Percentiles rank a stretch among this genome's conserved stretches.
Evolutionary conservation across 2,888 invertebrate genomes (phyloP).

Genomic region (Atethmia centrago): DNA sequence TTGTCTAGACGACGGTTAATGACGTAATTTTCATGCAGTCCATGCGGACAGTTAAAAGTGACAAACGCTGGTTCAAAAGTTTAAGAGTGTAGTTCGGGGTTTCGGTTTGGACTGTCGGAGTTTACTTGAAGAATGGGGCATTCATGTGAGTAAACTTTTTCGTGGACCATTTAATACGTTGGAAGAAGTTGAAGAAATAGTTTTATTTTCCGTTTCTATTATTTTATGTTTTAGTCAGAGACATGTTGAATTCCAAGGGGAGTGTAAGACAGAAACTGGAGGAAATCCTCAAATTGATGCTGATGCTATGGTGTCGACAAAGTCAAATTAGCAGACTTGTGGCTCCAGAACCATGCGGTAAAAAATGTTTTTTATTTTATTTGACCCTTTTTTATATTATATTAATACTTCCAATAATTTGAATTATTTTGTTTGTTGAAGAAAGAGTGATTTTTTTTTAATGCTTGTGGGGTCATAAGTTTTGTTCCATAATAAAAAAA

Average conservation of each 20-base stretch:
- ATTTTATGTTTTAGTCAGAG: constrained; percentile 82
- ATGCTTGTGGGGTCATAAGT: not conserved
- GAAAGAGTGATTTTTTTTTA: not conserved
- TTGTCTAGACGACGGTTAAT: constrained; percentile 69
- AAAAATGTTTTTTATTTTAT: constrained; percentile 46
- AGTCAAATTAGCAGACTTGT: constrained; percentile 92
- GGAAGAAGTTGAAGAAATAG: constrained; percentile 9
- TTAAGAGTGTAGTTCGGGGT: constrained; percentile 65
- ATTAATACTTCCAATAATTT: not conserved
- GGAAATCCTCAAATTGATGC: constrained; percentile 95
- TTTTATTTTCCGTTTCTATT: constrained; percentile 44
- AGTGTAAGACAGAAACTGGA: constrained; percentile 92
- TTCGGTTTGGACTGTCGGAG: constrained; percentile 35
- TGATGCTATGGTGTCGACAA: constrained; percentile 95
- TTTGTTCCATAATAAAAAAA: constrained; percentile 7
- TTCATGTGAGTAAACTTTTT: constrained; percentile 79
- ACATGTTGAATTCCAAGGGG: constrained; percentile 81
- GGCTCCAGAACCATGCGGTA: constrained; percentile 91
- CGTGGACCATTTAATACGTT: constrained; percentile 20
- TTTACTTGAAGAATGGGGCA: constrained; percentile 77
- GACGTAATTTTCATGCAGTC: constrained; percentile 76
- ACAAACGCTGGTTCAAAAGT: constrained; percentile 69
- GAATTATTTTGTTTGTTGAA: not conserved
- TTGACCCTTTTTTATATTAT: not conserved
- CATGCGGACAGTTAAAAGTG: constrained; percentile 69